Conservation (phyloP, 2,888 invertebrate genomes). For the Amphimallon solstitiale region DNA sequence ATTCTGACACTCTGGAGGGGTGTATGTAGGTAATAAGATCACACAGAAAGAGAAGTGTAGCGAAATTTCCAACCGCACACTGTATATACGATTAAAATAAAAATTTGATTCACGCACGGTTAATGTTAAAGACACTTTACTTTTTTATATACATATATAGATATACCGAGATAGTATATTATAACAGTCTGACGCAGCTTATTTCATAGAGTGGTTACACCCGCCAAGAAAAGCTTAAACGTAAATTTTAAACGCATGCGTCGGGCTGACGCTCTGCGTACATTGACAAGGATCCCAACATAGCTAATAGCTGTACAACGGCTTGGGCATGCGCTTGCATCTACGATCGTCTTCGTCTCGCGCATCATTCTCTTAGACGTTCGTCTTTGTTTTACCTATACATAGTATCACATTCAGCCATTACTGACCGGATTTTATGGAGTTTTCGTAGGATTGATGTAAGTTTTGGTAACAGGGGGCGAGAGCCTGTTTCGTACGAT, state of each 20-base stretch:
- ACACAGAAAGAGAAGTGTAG: constrained; percentile 8
- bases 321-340: constrained; percentile 53
- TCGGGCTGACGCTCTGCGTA: constrained; percentile 48
- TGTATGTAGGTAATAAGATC: no score
- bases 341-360: constrained; percentile 35
- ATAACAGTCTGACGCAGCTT: constrained; percentile 53
- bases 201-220: constrained; percentile 57
- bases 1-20: constrained; percentile 8
- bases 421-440: constrained; percentile 52
- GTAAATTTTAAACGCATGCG: constrained; percentile 57
- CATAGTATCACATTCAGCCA: constrained; percentile 48
- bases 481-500: constrained; percentile 12
- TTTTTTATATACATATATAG: no score
- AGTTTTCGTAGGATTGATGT: constrained; percentile 54
- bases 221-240: constrained; percentile 57
- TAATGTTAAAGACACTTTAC: constrained; percentile 4
- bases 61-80: neutral
- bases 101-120: constrained; percentile 11
- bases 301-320: constrained; percentile 49
- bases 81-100: neutral
- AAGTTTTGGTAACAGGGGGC: constrained; percentile 40
- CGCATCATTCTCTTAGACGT: neutral
- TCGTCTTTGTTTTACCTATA: constrained; percentile 37
- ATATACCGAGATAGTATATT: constrained; percentile 52
- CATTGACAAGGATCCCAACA: constrained; percentile 48